Percentiles rank a stretch among this genome's conserved stretches.
These are phyloP conservation scores for Myzus persicae DNA, from an alignment of 1,140 invertebrate species.

Conservation along the genomic window DNA sequence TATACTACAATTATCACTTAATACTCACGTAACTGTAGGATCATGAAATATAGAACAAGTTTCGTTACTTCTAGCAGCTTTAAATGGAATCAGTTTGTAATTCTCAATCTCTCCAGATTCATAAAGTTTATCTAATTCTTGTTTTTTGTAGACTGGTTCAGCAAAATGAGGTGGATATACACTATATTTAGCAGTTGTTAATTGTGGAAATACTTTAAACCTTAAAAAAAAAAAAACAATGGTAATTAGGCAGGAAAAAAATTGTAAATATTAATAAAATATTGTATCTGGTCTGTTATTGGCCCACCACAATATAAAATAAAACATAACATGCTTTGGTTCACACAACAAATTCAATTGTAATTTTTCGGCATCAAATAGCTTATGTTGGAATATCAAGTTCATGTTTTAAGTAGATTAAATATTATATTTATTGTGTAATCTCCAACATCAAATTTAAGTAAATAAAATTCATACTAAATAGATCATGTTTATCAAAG, in stretches of 20 bases:
- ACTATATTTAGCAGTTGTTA: constrained; percentile 24
- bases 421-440: not conserved
- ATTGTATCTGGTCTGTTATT: not conserved
- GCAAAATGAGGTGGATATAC: constrained; percentile 31
- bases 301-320: not conserved
- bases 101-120: constrained; percentile 25
- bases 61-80: constrained; percentile 56
- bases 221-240: constrained; percentile 14
- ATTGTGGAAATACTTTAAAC: constrained; percentile 11
- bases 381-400: too few relatives aligned
- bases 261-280: not conserved
- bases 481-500: not conserved
- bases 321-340: not conserved
- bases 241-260: not conserved
- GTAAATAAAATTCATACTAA: not conserved
- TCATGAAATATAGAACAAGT: constrained; percentile 59
- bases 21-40: constrained; percentile 55
- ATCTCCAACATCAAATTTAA: not conserved
- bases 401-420: not conserved
- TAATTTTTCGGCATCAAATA: too few relatives aligned
- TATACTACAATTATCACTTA: not conserved
- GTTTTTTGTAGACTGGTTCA: constrained; percentile 52
- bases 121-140: constrained; percentile 49
- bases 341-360: not conserved
- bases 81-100: constrained; percentile 14